Evolutionary conservation across 2,113 vertebrate species (phyloP), one percentile per base, ranked within the genome.

Genomic region (Benthochromis sp.): DNA sequence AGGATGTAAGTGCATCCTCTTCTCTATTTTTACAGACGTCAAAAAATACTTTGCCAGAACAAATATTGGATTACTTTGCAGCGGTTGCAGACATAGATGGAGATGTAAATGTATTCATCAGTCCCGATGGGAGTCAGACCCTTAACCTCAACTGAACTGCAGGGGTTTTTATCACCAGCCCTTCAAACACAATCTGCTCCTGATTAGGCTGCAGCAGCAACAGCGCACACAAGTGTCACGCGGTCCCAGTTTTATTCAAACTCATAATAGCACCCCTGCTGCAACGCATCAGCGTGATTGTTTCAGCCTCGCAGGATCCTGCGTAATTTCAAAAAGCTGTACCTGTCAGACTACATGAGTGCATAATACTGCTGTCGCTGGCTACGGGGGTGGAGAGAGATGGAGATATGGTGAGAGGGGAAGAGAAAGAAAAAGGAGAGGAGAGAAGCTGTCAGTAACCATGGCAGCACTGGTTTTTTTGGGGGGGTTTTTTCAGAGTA

Each of bases 401-500:
- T 54, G 47, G 63, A 84, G 85, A 81, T 61, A 63, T 89, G 88
- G 50, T 36, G 86, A 78, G 50, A 55, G 59, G 9, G 54, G 36
- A 69, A 27, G 71, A 81, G 61, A 79, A 40, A 83, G 52, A 78
- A n/a, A 88, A 36, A 81, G 14, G 9, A 73, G 40, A 45, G 13
- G 80, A 88, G 50, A 90, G 66, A 81, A 81, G 88, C 89, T 88
- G 85, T 55, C 92, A 73, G 96, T 97, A 96, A 95, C 96, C 94
- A 96, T 94, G 94, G 95, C 87, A 95, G 95, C 95, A 84, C 19
- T 9, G 80, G 5, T 8, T 29, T 59, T 47, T 24, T 45, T 9
- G 27, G 12, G 14, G 6, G 13, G 43, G 13, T 1, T 0, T 2
- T 69, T 34, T 13, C 19, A 4, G 24, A 2, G 50, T 71, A 79